Conservation (phyloP, 1,140 invertebrate genomes). For the Cryptotermes secundus region DNA sequence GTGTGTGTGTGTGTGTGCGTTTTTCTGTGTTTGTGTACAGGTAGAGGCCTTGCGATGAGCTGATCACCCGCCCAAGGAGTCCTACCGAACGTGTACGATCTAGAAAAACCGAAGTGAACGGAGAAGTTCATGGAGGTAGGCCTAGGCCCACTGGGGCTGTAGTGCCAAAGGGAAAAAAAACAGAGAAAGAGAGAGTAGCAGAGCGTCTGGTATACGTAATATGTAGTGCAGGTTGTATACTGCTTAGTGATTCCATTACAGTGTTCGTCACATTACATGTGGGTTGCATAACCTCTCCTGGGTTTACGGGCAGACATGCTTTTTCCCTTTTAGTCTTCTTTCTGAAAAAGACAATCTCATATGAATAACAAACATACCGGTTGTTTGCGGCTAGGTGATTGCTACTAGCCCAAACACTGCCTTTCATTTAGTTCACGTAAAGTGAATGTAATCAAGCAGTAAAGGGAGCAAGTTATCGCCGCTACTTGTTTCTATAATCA, state of each 20-base stretch:
- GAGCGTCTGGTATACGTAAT: too few relatives aligned
- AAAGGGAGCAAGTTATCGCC: neutral
- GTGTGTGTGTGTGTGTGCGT: too few relatives aligned
- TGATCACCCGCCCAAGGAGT: too few relatives aligned
- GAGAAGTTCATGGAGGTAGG: too few relatives aligned
- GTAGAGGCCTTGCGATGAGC: too few relatives aligned
- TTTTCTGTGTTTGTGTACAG: too few relatives aligned
- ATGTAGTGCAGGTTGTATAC: neutral
- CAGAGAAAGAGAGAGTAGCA: too few relatives aligned
- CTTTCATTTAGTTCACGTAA: conserved; percentile 13
- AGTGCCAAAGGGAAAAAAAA: too few relatives aligned
- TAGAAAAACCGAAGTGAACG: too few relatives aligned
- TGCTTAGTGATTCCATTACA: neutral
- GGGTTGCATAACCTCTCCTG: neutral
- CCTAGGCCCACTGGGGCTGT: too few relatives aligned
- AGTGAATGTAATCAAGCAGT: neutral
- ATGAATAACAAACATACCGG: neutral
- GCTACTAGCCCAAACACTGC: neutral
- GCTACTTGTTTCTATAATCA: neutral
- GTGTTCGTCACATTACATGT: neutral
- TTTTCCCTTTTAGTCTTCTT: too few relatives aligned
- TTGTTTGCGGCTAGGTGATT: neutral
- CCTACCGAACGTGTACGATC: too few relatives aligned
- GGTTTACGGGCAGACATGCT: neutral
- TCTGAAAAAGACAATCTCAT: neutral